Evolutionary conservation across 2,888 invertebrate species (phyloP).

Genomic region (Cylindroiulus punctatus): DNA sequence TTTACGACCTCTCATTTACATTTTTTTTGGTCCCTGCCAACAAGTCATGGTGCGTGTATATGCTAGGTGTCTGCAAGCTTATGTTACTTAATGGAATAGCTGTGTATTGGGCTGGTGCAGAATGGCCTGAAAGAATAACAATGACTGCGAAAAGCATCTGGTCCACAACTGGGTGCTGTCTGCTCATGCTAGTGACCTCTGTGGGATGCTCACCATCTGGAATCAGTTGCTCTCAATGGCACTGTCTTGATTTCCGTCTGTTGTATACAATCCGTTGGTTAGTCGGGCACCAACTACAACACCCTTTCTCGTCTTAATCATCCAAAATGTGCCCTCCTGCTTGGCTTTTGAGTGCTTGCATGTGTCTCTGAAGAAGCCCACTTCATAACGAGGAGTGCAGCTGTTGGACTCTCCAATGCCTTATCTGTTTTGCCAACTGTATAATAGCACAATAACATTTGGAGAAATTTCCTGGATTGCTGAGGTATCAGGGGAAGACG

Average conservation of each 20-base stretch:
- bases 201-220: slow-evolving; percentile 19
- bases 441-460: background rate
- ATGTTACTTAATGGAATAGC: slow-evolving; percentile 28
- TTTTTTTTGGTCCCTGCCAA: background rate
- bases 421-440: background rate
- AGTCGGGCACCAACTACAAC: background rate
- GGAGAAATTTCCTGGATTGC: background rate
- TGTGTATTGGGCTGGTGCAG: background rate
- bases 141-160: background rate
- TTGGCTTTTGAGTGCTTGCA: slow-evolving; percentile 34
- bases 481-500: background rate
- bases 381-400: background rate
- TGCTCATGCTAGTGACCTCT: background rate
- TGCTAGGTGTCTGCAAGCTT: slow-evolving; percentile 9
- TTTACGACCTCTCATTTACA: background rate
- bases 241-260: background rate
- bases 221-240: background rate
- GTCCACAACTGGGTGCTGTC: background rate
- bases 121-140: slow-evolving; percentile 22
- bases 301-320: slow-evolving; percentile 21
- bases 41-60: background rate
- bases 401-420: background rate
- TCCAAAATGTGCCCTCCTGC: slow-evolving; percentile 19
- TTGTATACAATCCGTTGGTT: slow-evolving; percentile 45
- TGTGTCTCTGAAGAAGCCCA: slow-evolving; percentile 28